Percentiles rank a stretch among this genome's conserved stretches.
Evolutionary conservation across 1,140 invertebrate genomes (phyloP).

Genomic region (Cyphomyrmex costatus): DNA sequence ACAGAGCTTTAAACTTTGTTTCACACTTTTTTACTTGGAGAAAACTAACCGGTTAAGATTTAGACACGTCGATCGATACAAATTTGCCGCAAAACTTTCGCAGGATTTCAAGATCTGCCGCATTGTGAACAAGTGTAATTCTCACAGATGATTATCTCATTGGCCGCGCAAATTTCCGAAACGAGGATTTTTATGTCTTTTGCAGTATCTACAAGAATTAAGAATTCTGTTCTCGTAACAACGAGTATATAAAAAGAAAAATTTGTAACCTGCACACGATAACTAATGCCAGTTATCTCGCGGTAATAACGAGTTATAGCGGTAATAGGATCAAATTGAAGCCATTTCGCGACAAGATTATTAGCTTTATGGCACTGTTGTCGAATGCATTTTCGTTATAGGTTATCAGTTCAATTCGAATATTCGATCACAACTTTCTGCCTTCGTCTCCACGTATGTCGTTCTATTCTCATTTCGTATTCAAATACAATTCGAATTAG

Average conservation of each 20-base stretch:
- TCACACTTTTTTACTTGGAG: not conserved
- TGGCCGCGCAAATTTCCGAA: not conserved
- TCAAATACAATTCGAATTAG: not conserved
- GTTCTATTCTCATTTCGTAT: not conserved
- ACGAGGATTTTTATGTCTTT: not conserved
- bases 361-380: not conserved
- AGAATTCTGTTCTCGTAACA: not conserved
- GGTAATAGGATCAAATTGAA: conserved; percentile 21
- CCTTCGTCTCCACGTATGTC: no score
- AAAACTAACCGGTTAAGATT: not conserved
- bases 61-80: conserved; percentile 4
- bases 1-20: not conserved
- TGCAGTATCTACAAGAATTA: not conserved
- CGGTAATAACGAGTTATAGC: not conserved
- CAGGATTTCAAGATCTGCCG: conserved; percentile 18
- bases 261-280: not conserved
- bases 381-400: conserved; percentile 11
- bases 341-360: conserved; percentile 5
- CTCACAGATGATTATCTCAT: conserved; percentile 20
- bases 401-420: not conserved
- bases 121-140: conserved; percentile 6
- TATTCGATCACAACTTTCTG: no score
- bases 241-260: not conserved
- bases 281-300: not conserved
- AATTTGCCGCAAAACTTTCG: conserved; percentile 11